phyloP scores from a whole-genome alignment of 2,797 vertebrate genomes.

The Amphiprion clarkii region DNA sequence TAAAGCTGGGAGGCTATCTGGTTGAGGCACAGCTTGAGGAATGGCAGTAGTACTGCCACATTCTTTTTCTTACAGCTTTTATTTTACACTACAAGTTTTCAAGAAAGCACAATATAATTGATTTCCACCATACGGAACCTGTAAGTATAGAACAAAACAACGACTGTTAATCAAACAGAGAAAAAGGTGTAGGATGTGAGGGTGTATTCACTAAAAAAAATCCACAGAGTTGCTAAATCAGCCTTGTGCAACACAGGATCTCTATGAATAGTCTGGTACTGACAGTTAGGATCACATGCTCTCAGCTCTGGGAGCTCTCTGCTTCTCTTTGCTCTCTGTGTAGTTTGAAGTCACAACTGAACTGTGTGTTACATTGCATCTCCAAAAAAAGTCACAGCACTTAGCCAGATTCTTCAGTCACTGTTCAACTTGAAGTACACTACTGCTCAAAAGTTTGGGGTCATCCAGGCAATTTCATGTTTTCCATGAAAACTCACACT shows the following conservation, averaged over 20 bases:
- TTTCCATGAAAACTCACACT: too few relatives aligned
- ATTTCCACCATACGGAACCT: too few relatives aligned
- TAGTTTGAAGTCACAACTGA: not conserved
- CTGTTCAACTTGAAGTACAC: not conserved
- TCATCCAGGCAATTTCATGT: too few relatives aligned
- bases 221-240: conserved; percentile 75
- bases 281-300: conserved; percentile 76
- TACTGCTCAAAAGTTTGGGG: too few relatives aligned
- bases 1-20: too few relatives aligned
- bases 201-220: conserved; percentile 37
- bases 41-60: not conserved
- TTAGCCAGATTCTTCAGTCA: not conserved
- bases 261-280: conserved; percentile 80
- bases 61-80: too few relatives aligned
- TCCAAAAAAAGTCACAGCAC: not conserved
- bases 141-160: not conserved
- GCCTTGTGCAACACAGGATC: conserved; percentile 85
- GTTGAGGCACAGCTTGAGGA: too few relatives aligned
- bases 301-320: conserved; percentile 23
- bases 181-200: conserved; percentile 25
- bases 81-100: too few relatives aligned
- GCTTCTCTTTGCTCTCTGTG: conserved; percentile 1
- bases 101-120: too few relatives aligned
- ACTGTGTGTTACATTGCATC: not conserved
- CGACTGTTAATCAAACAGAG: conserved; percentile 1